Evolutionary conservation across 2,797 vertebrate genomes (phyloP), one percentile per base, ranked within the genome.

Genomic region (Argya squamiceps): DNA sequence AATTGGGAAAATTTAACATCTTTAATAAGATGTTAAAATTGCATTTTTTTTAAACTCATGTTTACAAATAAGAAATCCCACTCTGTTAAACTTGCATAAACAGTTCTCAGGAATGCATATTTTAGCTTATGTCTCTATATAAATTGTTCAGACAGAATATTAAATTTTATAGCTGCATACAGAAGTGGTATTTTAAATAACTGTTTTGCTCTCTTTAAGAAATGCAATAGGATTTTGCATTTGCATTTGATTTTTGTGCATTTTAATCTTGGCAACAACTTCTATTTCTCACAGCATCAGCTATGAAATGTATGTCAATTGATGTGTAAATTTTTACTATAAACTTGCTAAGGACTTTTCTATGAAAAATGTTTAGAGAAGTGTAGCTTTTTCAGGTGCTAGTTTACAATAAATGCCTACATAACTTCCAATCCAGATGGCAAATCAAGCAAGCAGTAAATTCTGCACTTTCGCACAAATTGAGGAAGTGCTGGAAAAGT

Each of bases 241-340:
- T 95, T 94, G 41, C 62, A 80, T 96, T 96, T 89, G 47, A 76
- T 88, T 95, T 94, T 89, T 0, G 3, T 94, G 50, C 74, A 65
- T 96, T 95, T 96, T 95, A 94, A 93, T 97, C 90, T 92, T 83
- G 80, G 71, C 70, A 94, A 70, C 27, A 23, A 37, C 63, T 94
- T 89, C 78, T 89, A 37, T 91, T 93, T 91, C 73, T 92, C 86
- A 68, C 43, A 74, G 75, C 78, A 71, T 82, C 50, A 80, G 58
- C 88, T 82, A 75, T 91, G 88, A 84, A 96, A 92, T 90, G 53
- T 74, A 60, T 81, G 71, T 87, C 92, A 96, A 91, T 88, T 96
- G 95, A 93, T 85, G 93, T 94, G 96, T 87, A 96, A 92, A 95
- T 96, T 96, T 93, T 93, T 89, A 52, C 68, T 83, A 63, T 96